These are phyloP conservation scores for Sebastes miniatus DNA, from an alignment of 2,797 vertebrate species.

Conservation along the genomic window DNA sequence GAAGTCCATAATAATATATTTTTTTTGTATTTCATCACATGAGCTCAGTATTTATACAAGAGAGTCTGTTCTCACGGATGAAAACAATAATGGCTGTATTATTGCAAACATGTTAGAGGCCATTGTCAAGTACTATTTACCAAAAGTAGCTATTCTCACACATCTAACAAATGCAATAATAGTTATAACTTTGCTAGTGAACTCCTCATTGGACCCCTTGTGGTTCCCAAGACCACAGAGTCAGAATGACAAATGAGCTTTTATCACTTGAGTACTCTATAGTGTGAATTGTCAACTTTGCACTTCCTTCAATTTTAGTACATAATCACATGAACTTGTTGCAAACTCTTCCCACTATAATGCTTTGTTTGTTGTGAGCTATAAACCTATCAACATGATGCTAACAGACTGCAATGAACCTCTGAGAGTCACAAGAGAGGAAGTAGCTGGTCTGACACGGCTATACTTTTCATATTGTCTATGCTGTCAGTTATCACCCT, in stretches of 20 bases:
- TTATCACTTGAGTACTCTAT: neutral
- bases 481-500: conserved; percentile 29
- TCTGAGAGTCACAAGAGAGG: conserved; percentile 49
- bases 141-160: no score
- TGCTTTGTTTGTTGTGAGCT: conserved; percentile 49
- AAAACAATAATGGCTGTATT: neutral
- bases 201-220: neutral
- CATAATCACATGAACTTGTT: conserved; percentile 34
- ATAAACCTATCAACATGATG: conserved; percentile 58
- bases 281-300: conserved; percentile 29
- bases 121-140: neutral
- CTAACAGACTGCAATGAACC: conserved; percentile 30
- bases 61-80: neutral
- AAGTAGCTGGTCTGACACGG: conserved; percentile 44
- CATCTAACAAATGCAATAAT: no score
- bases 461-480: neutral
- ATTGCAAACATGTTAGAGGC: neutral
- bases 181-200: neutral
- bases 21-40: neutral
- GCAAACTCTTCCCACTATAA: conserved; percentile 42
- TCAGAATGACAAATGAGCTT: conserved; percentile 10
- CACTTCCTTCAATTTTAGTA: conserved; percentile 62
- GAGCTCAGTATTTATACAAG: neutral
- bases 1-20: neutral
- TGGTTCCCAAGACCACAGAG: conserved; percentile 15